phyloP scores from a whole-genome alignment of 2,888 invertebrate species.

The Hypselothyrea guttata region DNA sequence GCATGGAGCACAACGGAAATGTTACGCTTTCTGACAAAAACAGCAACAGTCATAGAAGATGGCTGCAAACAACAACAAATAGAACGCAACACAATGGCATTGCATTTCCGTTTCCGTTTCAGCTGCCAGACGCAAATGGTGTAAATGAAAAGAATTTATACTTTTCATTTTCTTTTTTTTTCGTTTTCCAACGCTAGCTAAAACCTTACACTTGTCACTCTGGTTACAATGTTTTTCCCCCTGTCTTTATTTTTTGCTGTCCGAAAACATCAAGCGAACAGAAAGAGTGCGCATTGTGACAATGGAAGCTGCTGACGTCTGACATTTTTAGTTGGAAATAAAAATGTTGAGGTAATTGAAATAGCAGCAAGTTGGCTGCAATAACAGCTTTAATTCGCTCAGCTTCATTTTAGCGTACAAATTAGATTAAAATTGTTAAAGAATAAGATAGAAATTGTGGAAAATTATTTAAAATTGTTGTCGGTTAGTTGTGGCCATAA shows the following conservation, averaged over 20 bases:
- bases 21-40: constrained; percentile 53
- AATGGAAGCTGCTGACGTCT: constrained; percentile 9
- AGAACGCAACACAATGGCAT: constrained; percentile 56
- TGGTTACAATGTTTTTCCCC: constrained; percentile 27
- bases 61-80: constrained; percentile 25
- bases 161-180: constrained; percentile 13
- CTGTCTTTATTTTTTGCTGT: constrained; percentile 30
- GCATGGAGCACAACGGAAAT: constrained; percentile 64
- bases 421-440: no score
- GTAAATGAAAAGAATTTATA: constrained; percentile 66
- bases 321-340: constrained; percentile 7
- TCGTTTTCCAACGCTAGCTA: constrained; percentile 6
- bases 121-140: constrained; percentile 52
- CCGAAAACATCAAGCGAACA: constrained; percentile 33
- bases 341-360: constrained; percentile 6
- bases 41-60: constrained; percentile 38
- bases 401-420: no score
- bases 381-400: neutral
- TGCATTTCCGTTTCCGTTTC: constrained; percentile 70
- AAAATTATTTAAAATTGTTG: no score
- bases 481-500: no score
- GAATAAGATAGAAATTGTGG: no score
- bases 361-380: constrained; percentile 2
- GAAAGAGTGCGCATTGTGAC: constrained; percentile 10
- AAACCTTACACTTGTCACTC: constrained; percentile 26